A percentile compares a stretch with the other conserved stretches of the same genome.
These are phyloP conservation scores for Entomobrya multifasciata DNA, from an alignment of 2,888 invertebrate genomes.

Conservation along the genomic window DNA sequence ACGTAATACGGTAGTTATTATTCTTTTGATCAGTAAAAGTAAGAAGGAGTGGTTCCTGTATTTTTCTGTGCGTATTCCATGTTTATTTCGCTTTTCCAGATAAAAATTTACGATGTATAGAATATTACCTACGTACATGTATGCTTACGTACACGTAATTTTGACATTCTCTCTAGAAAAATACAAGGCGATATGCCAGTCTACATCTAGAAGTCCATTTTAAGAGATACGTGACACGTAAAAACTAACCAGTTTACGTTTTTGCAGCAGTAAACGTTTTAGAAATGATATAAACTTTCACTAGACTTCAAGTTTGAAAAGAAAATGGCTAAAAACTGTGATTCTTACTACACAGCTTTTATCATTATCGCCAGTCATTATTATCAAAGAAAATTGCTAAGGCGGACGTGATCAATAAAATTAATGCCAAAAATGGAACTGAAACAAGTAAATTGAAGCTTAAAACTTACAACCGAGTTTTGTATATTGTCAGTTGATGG, in stretches of 20 bases:
- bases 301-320: neutral
- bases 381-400: constrained; percentile 58
- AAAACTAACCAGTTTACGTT: constrained; percentile 3
- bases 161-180: neutral
- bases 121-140: too few species aligned
- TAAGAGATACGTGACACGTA: constrained; percentile 2
- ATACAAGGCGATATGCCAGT: neutral
- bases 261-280: neutral
- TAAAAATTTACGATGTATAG: too few species aligned
- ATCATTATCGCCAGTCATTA: constrained; percentile 61
- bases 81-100: constrained; percentile 6
- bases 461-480: too few species aligned
- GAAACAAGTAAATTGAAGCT: neutral
- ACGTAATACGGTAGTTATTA: neutral
- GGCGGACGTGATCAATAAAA: constrained; percentile 66
- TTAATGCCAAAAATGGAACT: constrained; percentile 12
- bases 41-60: constrained; percentile 15
- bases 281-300: constrained; percentile 21
- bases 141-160: neutral
- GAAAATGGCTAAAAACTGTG: constrained; percentile 50
- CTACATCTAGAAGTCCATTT: neutral
- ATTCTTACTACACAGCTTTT: constrained; percentile 56
- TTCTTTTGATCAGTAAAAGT: constrained; percentile 10
- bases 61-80: constrained; percentile 8
- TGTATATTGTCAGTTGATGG: too few species aligned